Base-by-base conservation (phyloP, 2,797 vertebrate species). In the Cetoscarus ocellatus region DNA sequence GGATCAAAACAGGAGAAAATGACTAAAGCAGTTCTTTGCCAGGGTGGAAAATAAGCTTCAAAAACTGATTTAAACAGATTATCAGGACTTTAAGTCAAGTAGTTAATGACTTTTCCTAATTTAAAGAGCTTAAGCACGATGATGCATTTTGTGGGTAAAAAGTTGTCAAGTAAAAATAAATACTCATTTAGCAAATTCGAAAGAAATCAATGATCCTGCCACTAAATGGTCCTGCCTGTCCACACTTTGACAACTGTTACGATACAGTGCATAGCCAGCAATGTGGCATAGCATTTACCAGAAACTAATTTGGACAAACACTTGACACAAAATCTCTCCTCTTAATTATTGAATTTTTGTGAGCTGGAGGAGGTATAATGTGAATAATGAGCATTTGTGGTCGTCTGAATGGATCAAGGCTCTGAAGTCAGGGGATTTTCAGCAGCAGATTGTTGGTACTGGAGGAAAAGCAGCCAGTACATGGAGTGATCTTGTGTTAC, bases 401-500 rank as follows among this genome's bases (percentile, higher is more conserved):
- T n/a, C 12, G 13, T 78, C 80, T 84, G 86, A 82, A 70, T 63
- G 55, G 67, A 73, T 72, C 38, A 62, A 72, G 51, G 56, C 73
- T 79, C 55, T 19, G 59, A 67, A 65, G 62, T 59, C 63, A 10
- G 18, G 10, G 17, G 14, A 56, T 55, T 42, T 52, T 14, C 62
- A 69, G 54, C 61, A 50, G 10, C 70, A 40, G 52, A 74, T 50
- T 73, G 71, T 80, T 58, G 36, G 8, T 70, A 73, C 58, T 47
- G 73, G 81, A 84, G 10, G 52, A 63, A 79, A 55, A 48, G 10
- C 19, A 51, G 50, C 80, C 87, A 87, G 86, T 87, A 60, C 76
- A 62, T 35, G 45, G 51, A 82, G 52, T 57, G 73, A 70, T 77
- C 10, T 7, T 67, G 58, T 49, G 44, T 84, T 82, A 73, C 70